Evolutionary conservation across 2,888 invertebrate genomes (phyloP).

Genomic region (Camponotus fellah): DNA sequence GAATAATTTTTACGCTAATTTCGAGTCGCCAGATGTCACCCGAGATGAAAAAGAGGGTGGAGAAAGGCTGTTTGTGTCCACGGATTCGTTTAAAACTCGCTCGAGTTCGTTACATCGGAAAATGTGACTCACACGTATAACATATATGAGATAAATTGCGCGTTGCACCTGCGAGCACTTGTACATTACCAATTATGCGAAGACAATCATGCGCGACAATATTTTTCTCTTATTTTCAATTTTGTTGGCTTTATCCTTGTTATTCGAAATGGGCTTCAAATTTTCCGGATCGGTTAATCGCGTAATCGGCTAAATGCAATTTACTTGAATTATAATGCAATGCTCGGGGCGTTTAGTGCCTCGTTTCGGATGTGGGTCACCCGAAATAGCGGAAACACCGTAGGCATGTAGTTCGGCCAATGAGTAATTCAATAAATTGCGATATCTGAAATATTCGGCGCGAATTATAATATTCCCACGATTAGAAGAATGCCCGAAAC

Average conservation of each 20-base stretch:
- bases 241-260: not conserved
- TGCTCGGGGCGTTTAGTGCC: slow-evolving; percentile 23
- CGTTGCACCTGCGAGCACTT: not conserved
- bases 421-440: slow-evolving; percentile 43
- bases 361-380: slow-evolving; percentile 32
- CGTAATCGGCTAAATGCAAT: slow-evolving; percentile 23
- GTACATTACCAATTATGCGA: not conserved
- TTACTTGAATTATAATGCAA: slow-evolving; percentile 22
- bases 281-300: slow-evolving; percentile 39
- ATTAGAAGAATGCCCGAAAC: not conserved
- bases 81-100: not conserved
- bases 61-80: not conserved
- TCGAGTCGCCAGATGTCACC: slow-evolving; percentile 70
- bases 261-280: not conserved
- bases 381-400: slow-evolving; percentile 21
- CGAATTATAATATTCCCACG: not conserved
- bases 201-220: not conserved
- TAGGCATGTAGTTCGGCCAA: slow-evolving; percentile 1
- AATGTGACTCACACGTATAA: not conserved
- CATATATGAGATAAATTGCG: not conserved
- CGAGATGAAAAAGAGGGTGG: slow-evolving; percentile 8
- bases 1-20: slow-evolving; percentile 83
- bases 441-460: not conserved
- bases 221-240: slow-evolving; percentile 11
- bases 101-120: not conserved